Conservation (phyloP, 2,113 vertebrate species). For the Peromyscus californicus region DNA sequence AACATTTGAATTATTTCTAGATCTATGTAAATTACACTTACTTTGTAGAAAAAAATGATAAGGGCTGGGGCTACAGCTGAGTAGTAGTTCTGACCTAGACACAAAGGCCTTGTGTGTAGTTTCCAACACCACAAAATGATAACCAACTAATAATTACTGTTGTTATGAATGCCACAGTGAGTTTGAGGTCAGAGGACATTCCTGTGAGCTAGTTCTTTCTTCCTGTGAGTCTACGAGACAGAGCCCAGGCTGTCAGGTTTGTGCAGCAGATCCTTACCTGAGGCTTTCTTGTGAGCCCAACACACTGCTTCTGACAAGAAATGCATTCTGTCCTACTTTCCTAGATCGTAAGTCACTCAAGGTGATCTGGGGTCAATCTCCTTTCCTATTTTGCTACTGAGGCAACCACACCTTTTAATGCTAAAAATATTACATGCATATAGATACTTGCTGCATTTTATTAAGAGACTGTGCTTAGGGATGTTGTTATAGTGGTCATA, state of each 20-base stretch:
- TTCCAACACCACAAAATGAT: background rate
- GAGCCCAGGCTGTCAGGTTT: background rate
- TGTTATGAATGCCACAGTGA: slow-evolving; percentile 30
- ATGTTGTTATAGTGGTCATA: slow-evolving; percentile 74
- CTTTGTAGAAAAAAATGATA: slow-evolving; percentile 70
- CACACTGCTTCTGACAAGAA: slow-evolving; percentile 59
- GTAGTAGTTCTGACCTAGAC: background rate
- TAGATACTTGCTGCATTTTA: slow-evolving; percentile 49
- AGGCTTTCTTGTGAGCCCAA: background rate
- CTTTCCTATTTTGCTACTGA: slow-evolving; percentile 58
- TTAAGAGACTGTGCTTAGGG: slow-evolving; percentile 71
- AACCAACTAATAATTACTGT: background rate
- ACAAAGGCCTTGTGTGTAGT: background rate
- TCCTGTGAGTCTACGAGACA: background rate
- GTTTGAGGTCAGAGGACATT: background rate
- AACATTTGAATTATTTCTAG: slow-evolving; percentile 34
- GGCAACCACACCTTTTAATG: slow-evolving; percentile 58
- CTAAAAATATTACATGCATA: slow-evolving; percentile 50
- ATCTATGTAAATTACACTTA: slow-evolving; percentile 4
- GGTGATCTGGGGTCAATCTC: slow-evolving; percentile 49
- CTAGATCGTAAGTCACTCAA: slow-evolving; percentile 45
- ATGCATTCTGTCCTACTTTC: slow-evolving; percentile 60
- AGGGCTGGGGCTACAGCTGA: background rate
- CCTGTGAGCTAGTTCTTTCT: background rate
- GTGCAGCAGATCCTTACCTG: background rate